phyloP scores from a whole-genome alignment of 2,888 invertebrate genomes.

The Eurytoma californica region DNA sequence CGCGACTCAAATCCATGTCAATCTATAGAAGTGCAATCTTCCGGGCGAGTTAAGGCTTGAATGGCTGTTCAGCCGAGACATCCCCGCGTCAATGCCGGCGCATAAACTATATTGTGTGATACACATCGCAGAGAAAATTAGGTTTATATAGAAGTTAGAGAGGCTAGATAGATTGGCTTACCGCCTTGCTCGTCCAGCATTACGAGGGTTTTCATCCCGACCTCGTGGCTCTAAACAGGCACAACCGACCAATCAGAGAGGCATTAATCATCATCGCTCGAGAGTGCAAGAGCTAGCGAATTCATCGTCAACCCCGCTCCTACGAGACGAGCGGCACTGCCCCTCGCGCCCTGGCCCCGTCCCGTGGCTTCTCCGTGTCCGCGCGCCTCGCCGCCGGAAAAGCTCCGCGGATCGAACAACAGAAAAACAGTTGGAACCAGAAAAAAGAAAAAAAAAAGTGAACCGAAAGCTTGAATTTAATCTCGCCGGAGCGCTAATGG shows the following conservation, averaged over 20 bases:
- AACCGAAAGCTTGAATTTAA: not conserved
- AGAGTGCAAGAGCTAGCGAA: conserved; percentile 22
- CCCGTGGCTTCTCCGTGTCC: not conserved
- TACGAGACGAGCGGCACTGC: not conserved
- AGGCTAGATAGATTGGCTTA: conserved; percentile 82
- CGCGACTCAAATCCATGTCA: not conserved
- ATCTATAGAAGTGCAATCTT: not conserved
- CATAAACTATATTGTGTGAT: conserved; percentile 13
- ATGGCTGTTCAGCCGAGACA: conserved; percentile 33
- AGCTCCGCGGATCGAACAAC: not conserved
- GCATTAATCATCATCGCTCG: conserved; percentile 51
- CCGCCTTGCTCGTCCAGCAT: conserved; percentile 99
- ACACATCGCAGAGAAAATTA: conserved; percentile 24
- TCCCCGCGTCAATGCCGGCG: conserved; percentile 30
- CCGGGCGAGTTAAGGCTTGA: not conserved
- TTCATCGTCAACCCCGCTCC: not conserved
- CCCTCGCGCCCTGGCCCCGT: not conserved
- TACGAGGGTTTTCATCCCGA: conserved; percentile 99
- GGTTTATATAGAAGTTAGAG: conserved; percentile 46
- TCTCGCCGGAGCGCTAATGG: not conserved
- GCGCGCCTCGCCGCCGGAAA: not conserved
- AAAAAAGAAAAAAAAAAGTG: not conserved
- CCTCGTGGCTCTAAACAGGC: conserved; percentile 98
- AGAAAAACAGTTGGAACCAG: not conserved
- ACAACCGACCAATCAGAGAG: conserved; percentile 57